phyloP scores from a whole-genome alignment of 2,888 invertebrate species.

The Ferrisia virgata region DNA sequence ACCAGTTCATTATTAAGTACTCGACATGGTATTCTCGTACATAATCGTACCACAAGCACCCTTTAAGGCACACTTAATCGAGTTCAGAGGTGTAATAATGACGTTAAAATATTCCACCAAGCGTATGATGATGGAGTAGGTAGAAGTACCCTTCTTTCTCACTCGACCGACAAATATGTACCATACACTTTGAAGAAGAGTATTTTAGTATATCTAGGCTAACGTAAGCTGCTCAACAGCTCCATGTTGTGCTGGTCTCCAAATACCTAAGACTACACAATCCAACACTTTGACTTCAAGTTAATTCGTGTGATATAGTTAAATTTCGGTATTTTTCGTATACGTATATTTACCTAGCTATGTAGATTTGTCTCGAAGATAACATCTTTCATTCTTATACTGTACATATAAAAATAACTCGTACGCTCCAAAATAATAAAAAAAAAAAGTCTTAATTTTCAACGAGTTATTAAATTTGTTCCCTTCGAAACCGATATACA shows the following conservation, averaged over 20 bases:
- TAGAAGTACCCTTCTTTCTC: no score
- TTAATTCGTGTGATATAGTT: neutral
- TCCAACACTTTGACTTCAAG: neutral
- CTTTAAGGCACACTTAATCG: neutral
- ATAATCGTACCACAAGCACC: neutral
- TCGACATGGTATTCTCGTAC: neutral
- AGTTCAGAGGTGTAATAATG: neutral
- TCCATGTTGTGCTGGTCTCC: no score
- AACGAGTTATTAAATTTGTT: neutral
- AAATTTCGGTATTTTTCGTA: neutral
- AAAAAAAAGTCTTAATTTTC: neutral
- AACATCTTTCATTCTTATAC: no score
- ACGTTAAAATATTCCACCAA: neutral
- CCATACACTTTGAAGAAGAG: neutral
- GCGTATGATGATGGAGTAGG: neutral
- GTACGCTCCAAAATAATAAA: neutral
- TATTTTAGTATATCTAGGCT: neutral
- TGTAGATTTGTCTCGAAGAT: neutral
- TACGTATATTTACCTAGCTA: no score
- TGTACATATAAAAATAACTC: neutral
- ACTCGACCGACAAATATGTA: no score
- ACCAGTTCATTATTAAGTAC: neutral
- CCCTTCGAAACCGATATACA: neutral
- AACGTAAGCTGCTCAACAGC: no score
- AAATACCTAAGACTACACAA: neutral